Evolutionary conservation across 2,797 vertebrate species (phyloP), one percentile per base, ranked within the genome.

Genomic region (Sarcophilus harrisii): DNA sequence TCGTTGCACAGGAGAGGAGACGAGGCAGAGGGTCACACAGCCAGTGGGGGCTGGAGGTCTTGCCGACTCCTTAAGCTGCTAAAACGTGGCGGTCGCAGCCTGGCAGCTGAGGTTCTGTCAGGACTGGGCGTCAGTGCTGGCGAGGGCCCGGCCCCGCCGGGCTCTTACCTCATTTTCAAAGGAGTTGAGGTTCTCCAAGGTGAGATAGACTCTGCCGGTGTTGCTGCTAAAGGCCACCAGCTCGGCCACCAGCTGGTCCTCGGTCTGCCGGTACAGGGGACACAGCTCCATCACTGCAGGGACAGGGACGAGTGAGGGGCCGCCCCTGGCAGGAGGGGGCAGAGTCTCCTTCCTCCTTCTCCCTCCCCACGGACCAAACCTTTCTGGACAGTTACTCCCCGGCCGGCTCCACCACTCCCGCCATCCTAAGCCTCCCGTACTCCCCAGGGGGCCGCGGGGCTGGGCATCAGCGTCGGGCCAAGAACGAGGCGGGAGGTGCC

Each of bases 161-260:
- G 58, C 59, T 92, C 97, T 97, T 97, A 99, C 99, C 98, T 99
- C 99, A 0, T 99, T 99, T 94, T 99, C 99, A 87, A 99, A 99
- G 60, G 98, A 98, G 9, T 98, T 98, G 94, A 99, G 98, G 90
- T 58, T 96, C 62, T 99, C 98, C 0, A 96, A 0, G 13, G 96
- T 98, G 16, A 99, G 99, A 14, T 96, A 97, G 0, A 49, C 97
- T 93, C 58, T 98, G 73, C 6, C 73, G 0, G 94, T 96, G 92
- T 99, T 99, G 93, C 97, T 96, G 96, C 99, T 99, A 95, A 99
- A 99, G 45, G 99, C 99, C 59, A 99, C 93, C 98, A 99, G 99
- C 98, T 99, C 99, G 0, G 94, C 29, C 10, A 99, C 98, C 87
- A 99, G 98, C 0, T 98, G 97, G 12, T 98, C 98, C 4, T 98